These are phyloP conservation scores for Conistra vaccinii DNA, from an alignment of 2,888 invertebrate species.

Conservation along the genomic window DNA sequence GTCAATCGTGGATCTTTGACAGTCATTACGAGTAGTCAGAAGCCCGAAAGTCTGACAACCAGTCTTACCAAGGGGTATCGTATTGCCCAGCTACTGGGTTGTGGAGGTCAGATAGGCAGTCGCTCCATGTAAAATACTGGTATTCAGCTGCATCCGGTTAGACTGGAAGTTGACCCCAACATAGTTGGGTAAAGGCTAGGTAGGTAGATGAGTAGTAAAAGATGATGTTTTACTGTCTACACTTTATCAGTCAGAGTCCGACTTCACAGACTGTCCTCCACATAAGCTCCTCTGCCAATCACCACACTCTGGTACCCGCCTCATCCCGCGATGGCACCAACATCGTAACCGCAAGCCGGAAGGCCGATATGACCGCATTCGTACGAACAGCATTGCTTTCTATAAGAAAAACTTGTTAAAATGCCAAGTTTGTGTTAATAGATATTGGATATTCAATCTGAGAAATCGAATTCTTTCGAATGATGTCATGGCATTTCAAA, in stretches of 20 bases:
- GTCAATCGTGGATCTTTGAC: too few species aligned
- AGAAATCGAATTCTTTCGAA: not conserved
- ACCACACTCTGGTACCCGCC: not conserved
- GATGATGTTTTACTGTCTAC: not conserved
- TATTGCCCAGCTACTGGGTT: too few species aligned
- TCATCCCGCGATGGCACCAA: not conserved
- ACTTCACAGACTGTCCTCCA: not conserved
- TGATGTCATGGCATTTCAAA: not conserved
- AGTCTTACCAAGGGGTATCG: too few species aligned
- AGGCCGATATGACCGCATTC: not conserved
- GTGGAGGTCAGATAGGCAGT: too few species aligned
- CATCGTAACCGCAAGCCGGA: not conserved
- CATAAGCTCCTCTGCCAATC: not conserved
- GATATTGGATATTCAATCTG: too few species aligned
- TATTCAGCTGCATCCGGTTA: too few species aligned
- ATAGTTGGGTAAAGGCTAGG: too few species aligned
- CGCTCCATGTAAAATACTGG: too few species aligned
- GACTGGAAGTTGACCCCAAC: too few species aligned
- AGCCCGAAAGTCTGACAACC: too few species aligned
- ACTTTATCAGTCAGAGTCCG: not conserved
- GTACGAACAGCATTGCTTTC: not conserved
- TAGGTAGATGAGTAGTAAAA: too few species aligned
- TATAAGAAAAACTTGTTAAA: not conserved
- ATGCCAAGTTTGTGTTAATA: not conserved
- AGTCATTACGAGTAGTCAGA: too few species aligned